Evolutionary conservation across 2,888 invertebrate genomes (phyloP).

Genomic region (Halictus ligatus): DNA sequence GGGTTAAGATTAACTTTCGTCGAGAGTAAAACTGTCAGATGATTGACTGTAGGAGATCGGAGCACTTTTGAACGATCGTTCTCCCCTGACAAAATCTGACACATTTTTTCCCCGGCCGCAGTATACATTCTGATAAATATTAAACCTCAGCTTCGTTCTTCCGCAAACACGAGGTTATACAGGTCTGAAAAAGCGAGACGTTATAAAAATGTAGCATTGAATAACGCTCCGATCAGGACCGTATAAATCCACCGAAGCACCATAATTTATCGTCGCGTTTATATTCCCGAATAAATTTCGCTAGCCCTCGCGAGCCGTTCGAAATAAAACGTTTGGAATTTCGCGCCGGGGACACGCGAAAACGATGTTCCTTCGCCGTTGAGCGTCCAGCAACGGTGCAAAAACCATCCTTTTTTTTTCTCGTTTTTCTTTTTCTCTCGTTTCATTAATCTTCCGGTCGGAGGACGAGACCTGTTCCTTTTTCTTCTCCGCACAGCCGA

Average conservation of each 20-base stretch:
- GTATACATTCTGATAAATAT: not conserved
- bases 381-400: conserved; percentile 9
- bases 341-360: conserved; percentile 17
- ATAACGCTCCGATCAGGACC: conserved; percentile 19
- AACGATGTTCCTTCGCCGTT: conserved; percentile 22
- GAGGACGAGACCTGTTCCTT: conserved; percentile 28
- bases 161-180: not conserved
- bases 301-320: conserved; percentile 21
- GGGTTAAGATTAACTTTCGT: no score
- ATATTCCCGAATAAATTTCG: conserved; percentile 40
- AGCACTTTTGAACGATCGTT: not conserved
- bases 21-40: no score
- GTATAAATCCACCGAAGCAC: not conserved
- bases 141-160: not conserved
- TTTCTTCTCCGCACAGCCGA: conserved; percentile 22
- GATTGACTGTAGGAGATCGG: not conserved
- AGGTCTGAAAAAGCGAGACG: not conserved
- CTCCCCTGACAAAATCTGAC: not conserved
- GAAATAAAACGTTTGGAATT: conserved; percentile 39
- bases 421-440: conserved; percentile 20
- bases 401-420: conserved; percentile 34
- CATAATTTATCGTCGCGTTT: conserved; percentile 40
- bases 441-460: conserved; percentile 50
- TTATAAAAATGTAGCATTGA: conserved; percentile 1
- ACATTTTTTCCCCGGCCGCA: not conserved